These are phyloP conservation scores for Malurus melanocephalus DNA, from an alignment of 2,113 vertebrate genomes.

Conservation along the genomic window DNA sequence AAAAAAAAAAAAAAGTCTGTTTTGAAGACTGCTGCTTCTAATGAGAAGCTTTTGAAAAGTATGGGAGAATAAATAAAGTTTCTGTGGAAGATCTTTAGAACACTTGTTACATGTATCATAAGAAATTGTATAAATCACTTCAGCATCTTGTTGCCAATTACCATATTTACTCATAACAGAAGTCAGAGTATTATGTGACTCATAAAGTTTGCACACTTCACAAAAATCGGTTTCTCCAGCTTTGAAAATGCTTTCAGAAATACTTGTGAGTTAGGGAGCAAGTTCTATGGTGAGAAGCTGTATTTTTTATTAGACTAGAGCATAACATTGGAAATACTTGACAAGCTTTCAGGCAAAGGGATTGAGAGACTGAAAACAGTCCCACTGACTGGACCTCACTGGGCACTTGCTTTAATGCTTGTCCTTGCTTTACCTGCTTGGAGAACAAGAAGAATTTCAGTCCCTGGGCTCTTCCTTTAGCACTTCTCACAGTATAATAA, in stretches of 20 bases:
- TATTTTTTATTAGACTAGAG: not conserved
- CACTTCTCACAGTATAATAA: slow-evolving; percentile 23
- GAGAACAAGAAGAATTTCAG: not conserved
- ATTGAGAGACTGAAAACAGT: not conserved
- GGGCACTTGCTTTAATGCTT: not conserved
- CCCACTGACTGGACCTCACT: not conserved
- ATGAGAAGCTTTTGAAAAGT: not conserved
- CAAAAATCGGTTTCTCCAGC: not conserved
- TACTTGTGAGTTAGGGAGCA: not conserved
- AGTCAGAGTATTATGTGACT: not conserved
- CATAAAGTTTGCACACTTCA: not conserved
- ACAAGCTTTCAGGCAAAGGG: not conserved
- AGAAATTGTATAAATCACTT: not conserved
- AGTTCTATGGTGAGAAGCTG: not conserved
- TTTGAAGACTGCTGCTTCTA: not conserved
- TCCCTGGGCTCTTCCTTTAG: slow-evolving; percentile 13
- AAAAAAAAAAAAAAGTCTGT: not conserved
- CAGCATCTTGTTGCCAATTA: not conserved
- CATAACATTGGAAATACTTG: not conserved
- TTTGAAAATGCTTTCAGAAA: not conserved
- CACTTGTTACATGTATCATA: not conserved
- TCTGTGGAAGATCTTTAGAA: not conserved
- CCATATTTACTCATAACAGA: slow-evolving; percentile 12
- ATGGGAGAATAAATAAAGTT: not conserved
- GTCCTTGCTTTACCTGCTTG: slow-evolving; percentile 12